A percentile compares a stretch with the other conserved stretches of the same genome.
Conservation (phyloP, 2,797 vertebrate genomes). For the Oceanodroma leucorhoa region DNA sequence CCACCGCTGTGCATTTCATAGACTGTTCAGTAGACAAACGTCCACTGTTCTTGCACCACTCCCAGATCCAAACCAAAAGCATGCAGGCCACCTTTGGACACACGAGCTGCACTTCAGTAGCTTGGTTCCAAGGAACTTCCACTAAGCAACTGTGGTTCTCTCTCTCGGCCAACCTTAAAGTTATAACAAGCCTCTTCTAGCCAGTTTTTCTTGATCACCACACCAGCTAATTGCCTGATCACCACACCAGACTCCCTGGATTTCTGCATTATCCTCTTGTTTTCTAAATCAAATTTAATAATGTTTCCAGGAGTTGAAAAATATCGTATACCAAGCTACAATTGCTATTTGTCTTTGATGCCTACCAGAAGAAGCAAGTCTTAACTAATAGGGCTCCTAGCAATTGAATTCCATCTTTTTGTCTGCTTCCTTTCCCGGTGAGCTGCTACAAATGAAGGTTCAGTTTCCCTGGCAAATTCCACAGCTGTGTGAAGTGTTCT, state of each 20-base stretch:
- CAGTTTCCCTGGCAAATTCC: conserved; percentile 4
- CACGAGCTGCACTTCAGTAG: background rate
- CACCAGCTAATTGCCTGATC: background rate
- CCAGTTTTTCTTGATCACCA: background rate
- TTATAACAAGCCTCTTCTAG: background rate
- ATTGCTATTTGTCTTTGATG: conserved; percentile 5
- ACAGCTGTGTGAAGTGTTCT: background rate
- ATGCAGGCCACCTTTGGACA: background rate
- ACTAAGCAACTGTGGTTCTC: background rate
- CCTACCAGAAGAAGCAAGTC: conserved; percentile 14
- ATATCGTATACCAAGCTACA: background rate
- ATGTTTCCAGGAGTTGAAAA: background rate
- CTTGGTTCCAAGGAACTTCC: background rate
- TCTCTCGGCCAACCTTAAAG: background rate
- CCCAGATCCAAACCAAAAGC: background rate
- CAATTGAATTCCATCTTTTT: conserved; percentile 13
- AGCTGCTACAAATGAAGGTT: background rate
- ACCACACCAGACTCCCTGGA: background rate
- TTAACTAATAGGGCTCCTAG: background rate
- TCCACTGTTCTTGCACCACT: background rate
- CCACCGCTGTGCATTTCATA: background rate
- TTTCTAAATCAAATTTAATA: background rate
- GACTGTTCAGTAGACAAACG: background rate
- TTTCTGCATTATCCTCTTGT: background rate
- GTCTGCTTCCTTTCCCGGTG: background rate